A percentile compares a stretch with the other conserved stretches of the same genome.
These are phyloP conservation scores for Rana temporaria DNA, from an alignment of 2,113 vertebrate species.

Conservation along the genomic window DNA sequence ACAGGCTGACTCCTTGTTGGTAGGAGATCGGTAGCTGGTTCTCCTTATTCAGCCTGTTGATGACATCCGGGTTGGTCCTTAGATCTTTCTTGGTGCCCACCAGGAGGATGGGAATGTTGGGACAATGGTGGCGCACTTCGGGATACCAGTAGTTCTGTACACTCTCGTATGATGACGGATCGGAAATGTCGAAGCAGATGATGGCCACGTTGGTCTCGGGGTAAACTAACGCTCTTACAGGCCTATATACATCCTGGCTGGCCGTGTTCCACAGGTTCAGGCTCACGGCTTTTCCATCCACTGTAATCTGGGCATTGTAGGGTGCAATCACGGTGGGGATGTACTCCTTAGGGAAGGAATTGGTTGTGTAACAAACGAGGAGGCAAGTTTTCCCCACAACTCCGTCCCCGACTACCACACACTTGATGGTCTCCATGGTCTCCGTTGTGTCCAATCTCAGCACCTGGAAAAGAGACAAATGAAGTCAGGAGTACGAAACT, in stretches of 20 bases:
- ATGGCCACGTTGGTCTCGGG: slow-evolving; percentile 95
- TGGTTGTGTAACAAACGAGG: too few relatives aligned
- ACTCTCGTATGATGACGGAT: slow-evolving; percentile 92
- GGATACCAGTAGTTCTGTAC: slow-evolving; percentile 96
- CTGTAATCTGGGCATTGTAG: slow-evolving; percentile 89
- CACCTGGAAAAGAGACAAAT: too few relatives aligned
- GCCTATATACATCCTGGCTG: slow-evolving; percentile 93
- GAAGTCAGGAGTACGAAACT: too few relatives aligned
- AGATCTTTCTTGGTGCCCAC: too few relatives aligned
- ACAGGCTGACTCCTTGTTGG: slow-evolving; percentile 84
- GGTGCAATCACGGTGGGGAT: slow-evolving; percentile 93
- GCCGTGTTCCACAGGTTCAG: slow-evolving; percentile 94
- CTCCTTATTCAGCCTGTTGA: slow-evolving; percentile 94
- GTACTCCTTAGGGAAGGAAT: too few relatives aligned
- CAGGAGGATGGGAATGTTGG: too few relatives aligned
- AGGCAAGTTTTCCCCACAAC: too few relatives aligned
- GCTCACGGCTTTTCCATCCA: slow-evolving; percentile 84
- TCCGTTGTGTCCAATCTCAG: too few relatives aligned
- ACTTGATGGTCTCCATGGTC: too few relatives aligned
- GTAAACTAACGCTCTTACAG: slow-evolving; percentile 90
- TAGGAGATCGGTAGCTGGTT: slow-evolving; percentile 84
- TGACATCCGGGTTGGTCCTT: too few relatives aligned
- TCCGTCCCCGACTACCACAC: too few relatives aligned
- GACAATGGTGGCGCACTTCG: slow-evolving; percentile 94
- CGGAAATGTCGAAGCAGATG: slow-evolving; percentile 95